Conservation (phyloP, 2,113 vertebrate species). For the Anolis sagrei region DNA sequence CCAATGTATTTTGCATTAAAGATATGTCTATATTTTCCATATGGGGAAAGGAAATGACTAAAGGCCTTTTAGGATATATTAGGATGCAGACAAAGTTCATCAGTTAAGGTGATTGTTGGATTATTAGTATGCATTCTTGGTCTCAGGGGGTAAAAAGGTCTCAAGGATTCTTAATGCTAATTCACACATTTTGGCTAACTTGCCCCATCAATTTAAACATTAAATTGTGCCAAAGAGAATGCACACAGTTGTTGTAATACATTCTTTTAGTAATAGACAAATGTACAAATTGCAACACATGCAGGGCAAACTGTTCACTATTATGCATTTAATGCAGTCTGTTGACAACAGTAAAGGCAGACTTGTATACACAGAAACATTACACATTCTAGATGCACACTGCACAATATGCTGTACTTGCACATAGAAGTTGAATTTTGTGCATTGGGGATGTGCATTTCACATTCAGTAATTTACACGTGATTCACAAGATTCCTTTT, state of each 20-base stretch:
- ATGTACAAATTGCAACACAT: background rate
- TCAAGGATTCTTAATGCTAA: background rate
- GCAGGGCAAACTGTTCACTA: too few relatives aligned
- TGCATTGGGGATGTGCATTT: too few relatives aligned
- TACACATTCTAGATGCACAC: too few relatives aligned
- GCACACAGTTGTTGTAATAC: too few relatives aligned
- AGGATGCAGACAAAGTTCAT: background rate
- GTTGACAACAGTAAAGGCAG: too few relatives aligned
- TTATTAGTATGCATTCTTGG: background rate
- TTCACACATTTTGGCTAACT: background rate
- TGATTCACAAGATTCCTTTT: too few relatives aligned
- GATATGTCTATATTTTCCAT: background rate
- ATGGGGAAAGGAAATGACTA: background rate
- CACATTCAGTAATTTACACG: too few relatives aligned
- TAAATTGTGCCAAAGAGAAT: background rate
- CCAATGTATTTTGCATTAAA: background rate
- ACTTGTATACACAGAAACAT: too few relatives aligned
- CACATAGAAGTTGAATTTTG: too few relatives aligned
- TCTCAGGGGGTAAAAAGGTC: background rate
- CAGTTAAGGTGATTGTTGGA: background rate
- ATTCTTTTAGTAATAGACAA: too few relatives aligned
- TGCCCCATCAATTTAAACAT: background rate
- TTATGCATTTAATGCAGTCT: too few relatives aligned
- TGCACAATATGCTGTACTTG: too few relatives aligned
- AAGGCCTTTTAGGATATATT: background rate